A percentile compares a stretch with the other conserved stretches of the same genome.
These are phyloP conservation scores for Dicentrarchus labrax DNA, from an alignment of 2,113 vertebrate genomes.

Conservation along the genomic window DNA sequence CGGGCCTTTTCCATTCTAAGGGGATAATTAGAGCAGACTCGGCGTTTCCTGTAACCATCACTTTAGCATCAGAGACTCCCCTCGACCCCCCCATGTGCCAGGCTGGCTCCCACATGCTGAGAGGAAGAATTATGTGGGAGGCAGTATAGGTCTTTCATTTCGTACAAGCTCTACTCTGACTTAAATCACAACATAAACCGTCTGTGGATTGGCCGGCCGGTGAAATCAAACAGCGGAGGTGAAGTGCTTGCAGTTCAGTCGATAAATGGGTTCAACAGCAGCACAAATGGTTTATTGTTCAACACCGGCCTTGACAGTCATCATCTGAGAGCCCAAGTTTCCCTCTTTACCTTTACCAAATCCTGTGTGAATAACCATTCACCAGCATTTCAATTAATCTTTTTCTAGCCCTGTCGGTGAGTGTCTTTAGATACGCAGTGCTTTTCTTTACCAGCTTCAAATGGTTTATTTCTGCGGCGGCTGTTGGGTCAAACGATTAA, in stretches of 20 bases:
- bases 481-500: not conserved
- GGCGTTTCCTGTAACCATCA: conserved; percentile 28
- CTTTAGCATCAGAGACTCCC: conserved; percentile 19
- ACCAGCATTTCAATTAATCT: not conserved
- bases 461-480: not conserved
- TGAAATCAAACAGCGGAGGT: conserved; percentile 23
- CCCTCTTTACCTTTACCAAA: conserved; percentile 1
- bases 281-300: not conserved
- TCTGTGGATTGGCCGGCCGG: not conserved
- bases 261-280: not conserved
- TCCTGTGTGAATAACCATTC: not conserved
- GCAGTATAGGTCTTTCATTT: conserved; percentile 5
- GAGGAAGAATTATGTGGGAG: conserved; percentile 23
- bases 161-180: not conserved
- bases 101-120: conserved; percentile 28
- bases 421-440: not conserved
- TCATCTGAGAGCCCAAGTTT: not conserved
- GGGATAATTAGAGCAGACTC: conserved; percentile 55
- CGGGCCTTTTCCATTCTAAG: conserved; percentile 29
- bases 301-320: not conserved
- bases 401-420: not conserved
- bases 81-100: not conserved
- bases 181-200: not conserved
- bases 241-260: not conserved
- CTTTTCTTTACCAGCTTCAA: not conserved